Conservation (phyloP, 2,113 vertebrate species). For the Otocyon megalotis region DNA sequence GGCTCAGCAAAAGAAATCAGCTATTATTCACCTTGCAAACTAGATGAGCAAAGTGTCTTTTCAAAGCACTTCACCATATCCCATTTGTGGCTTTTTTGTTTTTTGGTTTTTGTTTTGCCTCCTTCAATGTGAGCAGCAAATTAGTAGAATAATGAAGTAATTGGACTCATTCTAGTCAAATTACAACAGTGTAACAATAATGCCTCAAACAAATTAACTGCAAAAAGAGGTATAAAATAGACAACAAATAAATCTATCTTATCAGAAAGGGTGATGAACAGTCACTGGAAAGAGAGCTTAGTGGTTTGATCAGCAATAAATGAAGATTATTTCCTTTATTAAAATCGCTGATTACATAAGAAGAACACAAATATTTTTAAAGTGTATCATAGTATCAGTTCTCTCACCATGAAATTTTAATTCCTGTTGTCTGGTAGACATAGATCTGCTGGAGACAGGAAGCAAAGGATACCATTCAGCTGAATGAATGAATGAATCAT, state of each 20-base stretch:
- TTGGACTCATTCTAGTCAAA: conserved; percentile 31
- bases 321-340: conserved; percentile 76
- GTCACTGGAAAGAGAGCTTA: conserved; percentile 47
- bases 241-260: conserved; percentile 57
- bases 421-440: conserved; percentile 69
- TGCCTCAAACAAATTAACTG: conserved; percentile 14
- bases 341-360: conserved; percentile 78
- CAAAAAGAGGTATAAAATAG: conserved; percentile 58
- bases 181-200: conserved; percentile 56
- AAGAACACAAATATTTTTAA: conserved; percentile 78
- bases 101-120: not conserved
- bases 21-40: conserved; percentile 27
- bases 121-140: not conserved
- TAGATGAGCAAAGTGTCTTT: not conserved
- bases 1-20: not conserved
- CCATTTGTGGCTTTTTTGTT: not conserved
- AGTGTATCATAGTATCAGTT: conserved; percentile 78
- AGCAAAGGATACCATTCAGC: conserved; percentile 75
- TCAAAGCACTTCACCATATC: conserved; percentile 51
- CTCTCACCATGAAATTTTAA: conserved; percentile 78
- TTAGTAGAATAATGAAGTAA: conserved; percentile 51
- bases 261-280: not conserved
- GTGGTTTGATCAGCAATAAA: conserved; percentile 68
- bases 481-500: conserved; percentile 81
- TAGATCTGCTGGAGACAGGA: conserved; percentile 80